Base-by-base conservation (phyloP, 2,113 vertebrate genomes). In the Antechinus stuartii region DNA sequence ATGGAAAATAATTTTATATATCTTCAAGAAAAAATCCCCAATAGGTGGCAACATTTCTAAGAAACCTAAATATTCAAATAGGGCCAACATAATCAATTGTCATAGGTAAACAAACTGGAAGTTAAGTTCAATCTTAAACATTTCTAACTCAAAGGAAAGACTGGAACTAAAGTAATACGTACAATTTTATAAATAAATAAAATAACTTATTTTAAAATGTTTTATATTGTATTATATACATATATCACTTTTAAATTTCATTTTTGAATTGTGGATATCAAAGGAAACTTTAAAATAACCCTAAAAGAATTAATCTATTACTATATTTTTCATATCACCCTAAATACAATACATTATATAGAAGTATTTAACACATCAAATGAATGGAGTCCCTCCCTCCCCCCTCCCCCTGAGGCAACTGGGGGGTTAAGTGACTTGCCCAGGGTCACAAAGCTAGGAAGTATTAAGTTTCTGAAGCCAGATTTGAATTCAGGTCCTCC, bases 81-180 rank as follows among this genome's bases (percentile, higher is more conserved):
- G 95, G 90, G 16, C 54, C 91, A 96, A 94, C 95, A 56, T 25
- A 96, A 94, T 89, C 90, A 96, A 94, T 92, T 91, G n/a, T 89
- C 50, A 95, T 0, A 92, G 27, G 50, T 90, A 90, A 16, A 93
- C 90, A 96, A 54, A 49, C 35, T 52, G 30, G 91, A 54, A 0
- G 10, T 91, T 47, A 90, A 7, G 2, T 10, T 46, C 14, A 14
- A 11, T 94, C 61, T 95, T 5, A 96, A 35, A 68, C 57, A 68
- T 68, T 61, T 94, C 84, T 54, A 3, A 68, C 50, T 94, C 53
- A 57, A 50, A 96, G 93, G 49, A 91, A 90, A 92, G 55, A 93
- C 55, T 11, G 90, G 84, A 68, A 90, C 35, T 47, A 93, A 89
- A 91, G 84, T 42, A 94, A 89, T 50, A 91, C 4, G 95, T 1